These are phyloP conservation scores for Rhinatrema bivittatum DNA, from an alignment of 2,797 vertebrate species.

Conservation along the genomic window DNA sequence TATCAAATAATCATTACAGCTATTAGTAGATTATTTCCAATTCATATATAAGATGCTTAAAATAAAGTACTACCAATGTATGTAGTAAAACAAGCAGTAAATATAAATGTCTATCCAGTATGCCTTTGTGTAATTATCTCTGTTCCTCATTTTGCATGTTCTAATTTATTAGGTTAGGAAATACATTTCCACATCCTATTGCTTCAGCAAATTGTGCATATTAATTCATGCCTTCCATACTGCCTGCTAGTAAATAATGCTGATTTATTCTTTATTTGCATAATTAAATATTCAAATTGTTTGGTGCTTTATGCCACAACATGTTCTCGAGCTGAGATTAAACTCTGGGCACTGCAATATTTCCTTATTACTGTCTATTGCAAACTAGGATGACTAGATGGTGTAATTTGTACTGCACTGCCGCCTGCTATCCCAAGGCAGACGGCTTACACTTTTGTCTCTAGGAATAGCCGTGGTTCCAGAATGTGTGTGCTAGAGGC, in stretches of 20 bases:
- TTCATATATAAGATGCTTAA: too few species aligned
- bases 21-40: too few species aligned
- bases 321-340: conserved; percentile 3
- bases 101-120: too few species aligned
- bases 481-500: conserved; percentile 8
- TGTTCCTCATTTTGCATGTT: conserved; percentile 18
- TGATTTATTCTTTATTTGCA: conserved; percentile 13
- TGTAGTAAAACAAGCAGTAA: too few species aligned
- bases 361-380: neutral
- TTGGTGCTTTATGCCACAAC: conserved; percentile 1
- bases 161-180: conserved; percentile 26
- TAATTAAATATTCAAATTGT: conserved; percentile 3
- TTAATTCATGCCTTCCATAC: conserved; percentile 16
- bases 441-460: conserved; percentile 1
- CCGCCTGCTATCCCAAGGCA: neutral
- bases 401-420: conserved; percentile 4
- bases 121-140: neutral
- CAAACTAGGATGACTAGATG: neutral
- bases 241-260: conserved; percentile 2
- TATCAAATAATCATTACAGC: too few species aligned
- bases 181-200: conserved; percentile 12
- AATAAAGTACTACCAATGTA: too few species aligned
- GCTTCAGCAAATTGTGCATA: neutral
- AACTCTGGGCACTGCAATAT: neutral
- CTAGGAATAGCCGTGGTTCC: conserved; percentile 14